A percentile compares a stretch with the other conserved stretches of the same genome.
Conservation (phyloP, 2,113 vertebrate genomes). For the Ochotona princeps region DNA sequence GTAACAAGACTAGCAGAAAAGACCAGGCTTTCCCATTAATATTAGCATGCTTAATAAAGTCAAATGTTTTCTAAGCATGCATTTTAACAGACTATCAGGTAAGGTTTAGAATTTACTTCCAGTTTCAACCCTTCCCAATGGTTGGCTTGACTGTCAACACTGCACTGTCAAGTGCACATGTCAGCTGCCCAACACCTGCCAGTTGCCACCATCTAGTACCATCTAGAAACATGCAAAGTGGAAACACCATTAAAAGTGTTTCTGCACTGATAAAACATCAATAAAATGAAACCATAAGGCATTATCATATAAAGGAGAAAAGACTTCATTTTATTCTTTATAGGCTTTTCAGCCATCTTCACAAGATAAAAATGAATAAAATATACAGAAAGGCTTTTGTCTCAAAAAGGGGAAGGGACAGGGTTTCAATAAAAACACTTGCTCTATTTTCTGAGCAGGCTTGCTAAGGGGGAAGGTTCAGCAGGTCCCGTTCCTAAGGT, state of each 20-base stretch:
- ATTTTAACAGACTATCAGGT: background rate
- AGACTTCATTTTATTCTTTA: background rate
- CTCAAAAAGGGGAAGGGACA: conserved; percentile 21
- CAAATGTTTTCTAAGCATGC: background rate
- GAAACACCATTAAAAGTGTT: background rate
- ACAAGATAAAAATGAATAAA: background rate
- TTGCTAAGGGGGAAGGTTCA: background rate
- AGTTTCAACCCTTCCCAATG: background rate
- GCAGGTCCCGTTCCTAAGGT: background rate
- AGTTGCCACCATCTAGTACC: background rate
- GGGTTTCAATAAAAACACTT: background rate
- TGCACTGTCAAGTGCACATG: background rate
- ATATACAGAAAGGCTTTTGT: background rate
- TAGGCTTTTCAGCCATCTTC: background rate
- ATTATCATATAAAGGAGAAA: background rate
- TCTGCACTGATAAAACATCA: conserved; percentile 4
- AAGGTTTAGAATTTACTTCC: background rate
- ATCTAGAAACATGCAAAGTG: too few species aligned
- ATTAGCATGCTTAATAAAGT: background rate
- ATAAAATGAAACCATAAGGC: conserved; percentile 12
- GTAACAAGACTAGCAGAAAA: background rate
- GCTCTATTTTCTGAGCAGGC: background rate
- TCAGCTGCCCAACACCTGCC: conserved; percentile 6
- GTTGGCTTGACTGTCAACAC: background rate
- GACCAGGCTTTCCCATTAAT: background rate